Base-by-base conservation (phyloP, 2,797 vertebrate genomes). In the Dallia pectoralis region DNA sequence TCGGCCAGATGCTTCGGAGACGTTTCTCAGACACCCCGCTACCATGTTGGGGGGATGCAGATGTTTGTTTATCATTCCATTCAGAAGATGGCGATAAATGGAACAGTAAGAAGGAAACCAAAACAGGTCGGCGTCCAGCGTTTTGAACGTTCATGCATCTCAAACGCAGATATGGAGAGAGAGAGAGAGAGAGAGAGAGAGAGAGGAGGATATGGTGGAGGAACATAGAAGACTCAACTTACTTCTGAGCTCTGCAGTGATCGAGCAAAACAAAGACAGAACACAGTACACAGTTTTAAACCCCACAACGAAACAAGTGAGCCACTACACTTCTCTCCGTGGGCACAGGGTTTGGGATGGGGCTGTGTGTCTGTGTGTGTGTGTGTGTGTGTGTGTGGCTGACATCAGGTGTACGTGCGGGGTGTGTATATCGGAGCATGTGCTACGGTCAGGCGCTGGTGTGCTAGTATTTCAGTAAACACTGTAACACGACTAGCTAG, bases 221-320 rank as follows among this genome's bases (percentile, higher is more conserved):
- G 87, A 86, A 93, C 92, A 93, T 90, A 91, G 88, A 92, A 92
- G 92, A 91, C 89, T 91, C 80, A 86, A 97, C 96, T 97, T 97
- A 97, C 96, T 97, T 97, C 93, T 97, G 96, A 93, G 96, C 96
- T 94, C 96, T 97, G 95, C 93, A 82, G 92, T 94, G 94, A 94
- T 85, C 91, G 91, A 90, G 95, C 88, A 87, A 90, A 95, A 95
- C 94, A 93, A 93, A 93, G 93, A 95, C 93, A 95, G 92, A 96
- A 93, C 93, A 96, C 91, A 94, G 88, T 90, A 92, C 88, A 93
- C 82, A 84, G 90, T 92, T 91, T 94, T 95, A 93, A 95, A 93
- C 90, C 91, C 83, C 91, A 93, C 91, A 67, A 92, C 88, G 82
- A 90, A 90, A 91, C 87, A 91, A 88, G 85, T 84, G 86, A 92